Evolutionary conservation across 2,113 vertebrate genomes (phyloP).

Genomic region (Centropus bengalensis): DNA sequence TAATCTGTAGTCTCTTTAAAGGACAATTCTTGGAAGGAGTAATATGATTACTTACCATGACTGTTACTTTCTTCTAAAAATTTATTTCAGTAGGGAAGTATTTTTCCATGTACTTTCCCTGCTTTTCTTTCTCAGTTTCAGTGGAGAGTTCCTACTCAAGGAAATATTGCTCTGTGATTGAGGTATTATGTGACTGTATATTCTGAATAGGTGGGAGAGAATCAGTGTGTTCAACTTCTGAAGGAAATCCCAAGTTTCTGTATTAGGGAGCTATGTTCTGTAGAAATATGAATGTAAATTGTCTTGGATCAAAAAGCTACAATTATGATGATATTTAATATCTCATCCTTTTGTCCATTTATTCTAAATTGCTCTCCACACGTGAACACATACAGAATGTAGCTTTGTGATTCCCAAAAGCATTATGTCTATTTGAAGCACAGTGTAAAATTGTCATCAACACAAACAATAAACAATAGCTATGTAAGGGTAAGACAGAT

Average conservation of each 20-base stretch:
- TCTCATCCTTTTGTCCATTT: neutral
- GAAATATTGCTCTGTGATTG: neutral
- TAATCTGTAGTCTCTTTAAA: neutral
- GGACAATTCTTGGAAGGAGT: neutral
- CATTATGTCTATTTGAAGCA: slow-evolving; percentile 10
- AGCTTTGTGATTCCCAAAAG: slow-evolving; percentile 3
- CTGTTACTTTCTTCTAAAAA: neutral
- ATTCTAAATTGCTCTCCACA: neutral
- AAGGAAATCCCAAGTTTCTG: neutral
- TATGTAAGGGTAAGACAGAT: slow-evolving; percentile 53
- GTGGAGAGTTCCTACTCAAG: neutral
- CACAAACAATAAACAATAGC: neutral
- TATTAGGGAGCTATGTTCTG: neutral
- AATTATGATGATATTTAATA: neutral
- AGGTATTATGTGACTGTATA: neutral
- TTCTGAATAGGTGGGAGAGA: neutral
- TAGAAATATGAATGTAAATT: neutral
- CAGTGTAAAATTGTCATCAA: slow-evolving; percentile 18
- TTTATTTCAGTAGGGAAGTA: neutral
- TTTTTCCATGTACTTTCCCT: neutral
- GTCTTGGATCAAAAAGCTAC: neutral
- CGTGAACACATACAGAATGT: neutral
- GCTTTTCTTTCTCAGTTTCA: neutral
- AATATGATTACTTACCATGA: neutral
- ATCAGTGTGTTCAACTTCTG: neutral